Evolutionary conservation across 1,140 invertebrate genomes (phyloP).

Genomic region (Nephotettix cincticeps): DNA sequence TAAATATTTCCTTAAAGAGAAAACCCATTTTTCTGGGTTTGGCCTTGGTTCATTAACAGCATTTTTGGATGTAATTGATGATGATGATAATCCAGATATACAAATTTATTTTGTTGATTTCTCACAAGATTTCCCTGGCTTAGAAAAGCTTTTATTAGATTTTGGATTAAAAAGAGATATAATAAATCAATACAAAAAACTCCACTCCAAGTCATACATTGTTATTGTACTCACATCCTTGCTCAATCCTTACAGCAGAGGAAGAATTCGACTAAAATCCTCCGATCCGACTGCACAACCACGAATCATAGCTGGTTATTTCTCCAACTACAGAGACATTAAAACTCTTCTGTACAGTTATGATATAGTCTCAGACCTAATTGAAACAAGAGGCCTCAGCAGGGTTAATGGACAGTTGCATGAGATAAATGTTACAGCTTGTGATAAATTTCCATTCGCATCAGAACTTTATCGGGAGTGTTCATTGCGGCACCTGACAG

Average conservation of each 20-base stretch:
- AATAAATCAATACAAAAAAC: not conserved
- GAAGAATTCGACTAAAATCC: constrained; percentile 61
- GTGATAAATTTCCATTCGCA: not conserved
- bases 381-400: not conserved
- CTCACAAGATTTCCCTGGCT: constrained; percentile 70
- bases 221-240: constrained; percentile 48
- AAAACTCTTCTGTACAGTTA: constrained; percentile 39
- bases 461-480: constrained; percentile 41
- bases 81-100: constrained; percentile 60
- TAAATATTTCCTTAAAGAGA: constrained; percentile 55
- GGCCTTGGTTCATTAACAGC: constrained; percentile 47
- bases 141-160: not conserved
- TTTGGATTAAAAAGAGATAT: not conserved
- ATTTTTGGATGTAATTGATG: constrained; percentile 49
- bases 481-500: constrained; percentile 39
- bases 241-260: constrained; percentile 60
- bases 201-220: not conserved
- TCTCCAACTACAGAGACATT: constrained; percentile 63
- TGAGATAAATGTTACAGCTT: not conserved
- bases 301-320: constrained; percentile 78
- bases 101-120: constrained; percentile 75
- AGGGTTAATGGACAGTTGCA: not conserved
- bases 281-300: constrained; percentile 69
- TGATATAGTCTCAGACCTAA: not conserved
- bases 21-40: constrained; percentile 60